Evolutionary conservation across 2,888 invertebrate genomes (phyloP).

Genomic region (Cosmia trapezina): DNA sequence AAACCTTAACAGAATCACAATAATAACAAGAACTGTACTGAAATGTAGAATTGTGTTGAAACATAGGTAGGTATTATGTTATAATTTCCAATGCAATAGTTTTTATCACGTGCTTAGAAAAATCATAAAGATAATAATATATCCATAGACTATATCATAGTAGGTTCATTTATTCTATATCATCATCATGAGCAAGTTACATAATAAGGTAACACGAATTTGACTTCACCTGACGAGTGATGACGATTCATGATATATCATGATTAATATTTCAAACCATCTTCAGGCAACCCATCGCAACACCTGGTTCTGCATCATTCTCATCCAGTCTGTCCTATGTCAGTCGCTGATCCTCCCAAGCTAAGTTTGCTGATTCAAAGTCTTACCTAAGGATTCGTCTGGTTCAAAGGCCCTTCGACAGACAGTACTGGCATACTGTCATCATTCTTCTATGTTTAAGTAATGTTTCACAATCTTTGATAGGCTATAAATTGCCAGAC

Average conservation of each 20-base stretch:
- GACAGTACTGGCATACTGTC: not conserved
- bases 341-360: not conserved
- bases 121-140: slow-evolving; percentile 35
- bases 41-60: slow-evolving; percentile 16
- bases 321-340: not conserved
- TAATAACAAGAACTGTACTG: not conserved
- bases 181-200: not conserved
- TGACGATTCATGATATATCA: not conserved
- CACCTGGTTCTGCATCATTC: not conserved
- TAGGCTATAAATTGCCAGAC: too few relatives aligned
- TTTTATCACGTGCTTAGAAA: slow-evolving; percentile 7
- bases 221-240: not conserved
- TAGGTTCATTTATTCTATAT: slow-evolving; percentile 9
- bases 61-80: not conserved
- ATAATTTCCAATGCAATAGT: not conserved
- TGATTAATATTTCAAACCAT: not conserved
- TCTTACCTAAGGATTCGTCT: not conserved
- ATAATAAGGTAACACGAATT: not conserved
- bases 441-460: not conserved
- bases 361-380: not conserved
- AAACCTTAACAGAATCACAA: too few relatives aligned
- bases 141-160: too few relatives aligned
- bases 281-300: not conserved
- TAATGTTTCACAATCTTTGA: not conserved
- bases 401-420: not conserved